Conservation (phyloP, 2,888 invertebrate genomes). For the Oxytorus armatus region DNA sequence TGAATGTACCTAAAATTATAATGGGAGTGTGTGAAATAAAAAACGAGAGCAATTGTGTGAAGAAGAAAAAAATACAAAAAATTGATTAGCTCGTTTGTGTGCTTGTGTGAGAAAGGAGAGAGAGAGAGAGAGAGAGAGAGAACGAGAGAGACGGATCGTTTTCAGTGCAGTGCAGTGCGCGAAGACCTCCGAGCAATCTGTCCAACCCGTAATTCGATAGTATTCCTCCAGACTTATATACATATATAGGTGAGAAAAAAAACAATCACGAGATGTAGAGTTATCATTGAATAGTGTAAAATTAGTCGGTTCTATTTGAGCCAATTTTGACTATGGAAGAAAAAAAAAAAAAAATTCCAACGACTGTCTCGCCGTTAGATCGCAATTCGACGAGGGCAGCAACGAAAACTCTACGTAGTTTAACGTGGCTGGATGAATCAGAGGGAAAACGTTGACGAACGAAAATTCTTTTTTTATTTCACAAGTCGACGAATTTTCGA, state of each 20-base stretch:
- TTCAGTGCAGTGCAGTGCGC: conserved; percentile 70
- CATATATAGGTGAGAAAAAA: conserved; percentile 71
- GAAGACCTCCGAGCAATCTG: conserved; percentile 81
- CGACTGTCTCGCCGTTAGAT: conserved; percentile 6
- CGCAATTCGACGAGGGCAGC: conserved; percentile 6
- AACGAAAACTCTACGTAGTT: conserved; percentile 38
- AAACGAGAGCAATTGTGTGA: conserved; percentile 26
- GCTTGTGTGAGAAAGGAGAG: conserved; percentile 32
- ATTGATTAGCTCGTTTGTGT: conserved; percentile 22
- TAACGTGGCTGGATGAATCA: conserved; percentile 56
- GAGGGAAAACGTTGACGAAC: background rate
- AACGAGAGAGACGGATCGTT: conserved; percentile 69
- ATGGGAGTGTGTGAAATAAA: conserved; percentile 30
- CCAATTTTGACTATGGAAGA: conserved; percentile 17
- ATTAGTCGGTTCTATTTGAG: conserved; percentile 74
- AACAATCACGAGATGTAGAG: conserved; percentile 50
- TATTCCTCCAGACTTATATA: conserved; percentile 82
- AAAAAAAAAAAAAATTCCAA: conserved; percentile 5
- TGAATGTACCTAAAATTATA: conserved; percentile 49
- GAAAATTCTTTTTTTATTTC: no score
- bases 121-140: conserved; percentile 48
- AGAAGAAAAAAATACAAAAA: conserved; percentile 8
- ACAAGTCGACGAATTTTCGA: conserved; percentile 4
- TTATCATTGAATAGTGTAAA: conserved; percentile 79
- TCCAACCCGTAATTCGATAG: conserved; percentile 83